These are phyloP conservation scores for Micropoecilia bifurca DNA, from an alignment of 2,797 vertebrate genomes.

Conservation along the genomic window DNA sequence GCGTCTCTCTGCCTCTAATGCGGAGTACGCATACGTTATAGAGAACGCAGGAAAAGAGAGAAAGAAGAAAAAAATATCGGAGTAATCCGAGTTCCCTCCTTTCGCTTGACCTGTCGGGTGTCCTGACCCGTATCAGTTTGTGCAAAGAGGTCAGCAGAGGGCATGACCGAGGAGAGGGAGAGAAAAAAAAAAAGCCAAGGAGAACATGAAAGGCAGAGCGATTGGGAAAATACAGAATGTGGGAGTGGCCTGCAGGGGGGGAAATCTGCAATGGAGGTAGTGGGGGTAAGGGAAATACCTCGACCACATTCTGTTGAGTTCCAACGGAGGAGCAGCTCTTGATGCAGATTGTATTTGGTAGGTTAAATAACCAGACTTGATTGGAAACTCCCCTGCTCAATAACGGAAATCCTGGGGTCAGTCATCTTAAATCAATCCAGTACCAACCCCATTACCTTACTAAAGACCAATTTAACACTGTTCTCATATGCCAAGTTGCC, in stretches of 20 bases:
- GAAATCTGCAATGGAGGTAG: slow-evolving; percentile 58
- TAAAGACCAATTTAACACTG: slow-evolving; percentile 46
- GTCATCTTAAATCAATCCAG: slow-evolving; percentile 37
- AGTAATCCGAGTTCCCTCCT: slow-evolving; percentile 60
- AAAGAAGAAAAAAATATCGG: slow-evolving; percentile 42
- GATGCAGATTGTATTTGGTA: slow-evolving; percentile 50
- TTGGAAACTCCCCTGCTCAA: slow-evolving; percentile 68
- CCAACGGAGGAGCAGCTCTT: slow-evolving; percentile 72
- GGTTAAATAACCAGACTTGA: slow-evolving; percentile 67
- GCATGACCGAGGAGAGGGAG: slow-evolving; percentile 66
- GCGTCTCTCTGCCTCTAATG: neutral
- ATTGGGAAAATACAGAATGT: slow-evolving; percentile 67
- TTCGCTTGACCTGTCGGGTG: slow-evolving; percentile 73
- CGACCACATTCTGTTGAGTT: slow-evolving; percentile 77
- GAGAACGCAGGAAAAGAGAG: neutral
- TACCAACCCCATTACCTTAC: slow-evolving; percentile 33
- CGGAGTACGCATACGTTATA: slow-evolving; percentile 11
- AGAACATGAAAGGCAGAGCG: slow-evolving; percentile 35
- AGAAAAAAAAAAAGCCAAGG: slow-evolving; percentile 35
- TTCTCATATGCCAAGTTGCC: slow-evolving; percentile 12
- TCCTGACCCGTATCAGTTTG: slow-evolving; percentile 80
- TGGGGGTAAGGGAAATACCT: slow-evolving; percentile 76
- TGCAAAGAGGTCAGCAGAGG: slow-evolving; percentile 78
- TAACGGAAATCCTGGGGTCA: slow-evolving; percentile 62
- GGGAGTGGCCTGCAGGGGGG: slow-evolving; percentile 65